Evolutionary conservation across 2,888 invertebrate genomes (phyloP).

Genomic region (Apodemia mormo): DNA sequence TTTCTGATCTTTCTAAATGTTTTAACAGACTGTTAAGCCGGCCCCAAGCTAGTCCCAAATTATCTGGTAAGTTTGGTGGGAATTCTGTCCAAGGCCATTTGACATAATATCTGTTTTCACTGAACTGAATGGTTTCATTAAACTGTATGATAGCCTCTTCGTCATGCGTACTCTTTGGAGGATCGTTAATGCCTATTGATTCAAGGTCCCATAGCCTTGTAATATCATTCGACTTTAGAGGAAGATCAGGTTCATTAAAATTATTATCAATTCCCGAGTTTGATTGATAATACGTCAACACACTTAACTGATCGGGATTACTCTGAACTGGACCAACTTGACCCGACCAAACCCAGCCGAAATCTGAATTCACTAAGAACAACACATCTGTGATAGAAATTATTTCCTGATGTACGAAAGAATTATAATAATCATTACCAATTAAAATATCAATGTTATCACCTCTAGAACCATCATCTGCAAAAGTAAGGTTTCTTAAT

Average conservation of each 20-base stretch:
- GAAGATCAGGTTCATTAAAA: conserved; percentile 32
- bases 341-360: conserved; percentile 37
- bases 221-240: conserved; percentile 26
- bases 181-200: conserved; percentile 38
- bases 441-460: no score
- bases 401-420: conserved; percentile 30
- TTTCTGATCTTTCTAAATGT: conserved; percentile 19
- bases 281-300: conserved; percentile 17
- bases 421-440: no score
- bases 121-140: no score
- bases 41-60: conserved; percentile 32
- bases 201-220: conserved; percentile 38
- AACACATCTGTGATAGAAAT: conserved; percentile 29
- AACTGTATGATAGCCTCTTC: no score
- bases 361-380: conserved; percentile 33
- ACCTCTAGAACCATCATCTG: no score
- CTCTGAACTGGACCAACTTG: neutral
- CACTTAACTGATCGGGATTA: neutral
- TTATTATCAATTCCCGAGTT: neutral
- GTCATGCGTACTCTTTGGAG: conserved; percentile 30
- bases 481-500: no score
- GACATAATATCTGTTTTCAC: no score
- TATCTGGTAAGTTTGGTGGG: no score
- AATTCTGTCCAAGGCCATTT: no score
- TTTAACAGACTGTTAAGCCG: conserved; percentile 27